A percentile compares a stretch with the other conserved stretches of the same genome.
phyloP scores from a whole-genome alignment of 30 jellyfish, hydroid and myxozoan genomes.

The Cassiopea xamachana region DNA sequence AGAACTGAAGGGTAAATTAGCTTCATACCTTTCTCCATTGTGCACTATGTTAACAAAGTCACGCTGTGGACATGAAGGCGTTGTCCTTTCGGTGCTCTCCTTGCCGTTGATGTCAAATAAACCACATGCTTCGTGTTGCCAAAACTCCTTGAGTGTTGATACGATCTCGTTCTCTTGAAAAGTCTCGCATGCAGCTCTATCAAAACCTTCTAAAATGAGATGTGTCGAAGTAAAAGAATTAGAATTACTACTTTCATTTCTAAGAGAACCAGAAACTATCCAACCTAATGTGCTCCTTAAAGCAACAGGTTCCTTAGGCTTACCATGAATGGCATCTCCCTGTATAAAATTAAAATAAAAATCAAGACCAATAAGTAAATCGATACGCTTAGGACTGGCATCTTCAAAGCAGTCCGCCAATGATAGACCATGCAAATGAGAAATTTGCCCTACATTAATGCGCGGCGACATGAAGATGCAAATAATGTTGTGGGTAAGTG shows the following conservation, averaged over 20 bases:
- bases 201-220: slow-evolving; percentile 19
- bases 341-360: background rate
- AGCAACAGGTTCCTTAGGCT: background rate
- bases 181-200: background rate
- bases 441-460: slow-evolving; percentile 12
- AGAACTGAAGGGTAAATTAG: too few species aligned
- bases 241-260: slow-evolving; percentile 3
- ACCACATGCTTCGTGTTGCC: background rate
- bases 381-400: slow-evolving; percentile 13
- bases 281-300: slow-evolving; percentile 24
- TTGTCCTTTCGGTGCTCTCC: slow-evolving; percentile 20
- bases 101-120: background rate
- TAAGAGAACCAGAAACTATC: slow-evolving; percentile 5
- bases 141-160: background rate
- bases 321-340: too few species aligned
- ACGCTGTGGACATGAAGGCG: too few species aligned
- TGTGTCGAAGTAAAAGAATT: background rate
- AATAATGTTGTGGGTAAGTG: background rate
- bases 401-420: background rate
- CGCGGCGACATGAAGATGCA: background rate
- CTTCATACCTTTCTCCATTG: too few species aligned
- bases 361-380: slow-evolving; percentile 30
- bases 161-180: slow-evolving; percentile 2
- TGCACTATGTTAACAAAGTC: too few species aligned
- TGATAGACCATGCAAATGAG: slow-evolving; percentile 1